Percentiles rank a stretch among this genome's conserved stretches.
phyloP scores from a whole-genome alignment of 2,888 invertebrate genomes.

The Himalopsyche tibetana region DNA sequence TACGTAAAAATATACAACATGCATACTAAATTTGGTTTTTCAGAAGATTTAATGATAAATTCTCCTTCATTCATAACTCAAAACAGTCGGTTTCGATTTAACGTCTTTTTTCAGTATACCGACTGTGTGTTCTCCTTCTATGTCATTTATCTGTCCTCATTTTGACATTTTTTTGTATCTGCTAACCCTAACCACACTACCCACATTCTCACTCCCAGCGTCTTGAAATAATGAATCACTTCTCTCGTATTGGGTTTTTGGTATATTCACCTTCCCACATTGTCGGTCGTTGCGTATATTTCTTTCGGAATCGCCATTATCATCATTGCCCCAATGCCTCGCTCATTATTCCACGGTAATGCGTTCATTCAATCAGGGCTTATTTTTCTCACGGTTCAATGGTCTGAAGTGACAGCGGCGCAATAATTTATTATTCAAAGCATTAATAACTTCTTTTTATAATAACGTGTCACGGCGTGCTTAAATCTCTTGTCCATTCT shows the following conservation, averaged over 20 bases:
- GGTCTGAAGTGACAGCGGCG: not conserved
- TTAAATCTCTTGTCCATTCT: no score
- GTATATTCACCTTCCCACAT: conserved; percentile 10
- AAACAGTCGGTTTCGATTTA: no score
- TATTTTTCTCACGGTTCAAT: not conserved
- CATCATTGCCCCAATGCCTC: not conserved
- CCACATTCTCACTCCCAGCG: not conserved
- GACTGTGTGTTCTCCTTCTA: no score
- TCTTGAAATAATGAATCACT: conserved; percentile 7
- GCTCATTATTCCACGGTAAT: conserved; percentile 9
- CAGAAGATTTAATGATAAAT: no score
- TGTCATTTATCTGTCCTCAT: no score
- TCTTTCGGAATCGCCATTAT: not conserved
- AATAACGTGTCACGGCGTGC: no score
- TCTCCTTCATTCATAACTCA: no score
- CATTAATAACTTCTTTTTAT: no score
- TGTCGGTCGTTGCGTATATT: not conserved
- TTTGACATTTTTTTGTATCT: not conserved
- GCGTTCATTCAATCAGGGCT: conserved; percentile 2
- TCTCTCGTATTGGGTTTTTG: not conserved
- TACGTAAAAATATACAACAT: no score
- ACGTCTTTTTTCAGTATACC: no score
- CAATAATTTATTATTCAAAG: not conserved
- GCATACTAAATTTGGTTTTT: no score
- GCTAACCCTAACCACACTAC: not conserved